Evolutionary conservation across 1,140 invertebrate species (phyloP).

Genomic region (Mesaphorura yosii): DNA sequence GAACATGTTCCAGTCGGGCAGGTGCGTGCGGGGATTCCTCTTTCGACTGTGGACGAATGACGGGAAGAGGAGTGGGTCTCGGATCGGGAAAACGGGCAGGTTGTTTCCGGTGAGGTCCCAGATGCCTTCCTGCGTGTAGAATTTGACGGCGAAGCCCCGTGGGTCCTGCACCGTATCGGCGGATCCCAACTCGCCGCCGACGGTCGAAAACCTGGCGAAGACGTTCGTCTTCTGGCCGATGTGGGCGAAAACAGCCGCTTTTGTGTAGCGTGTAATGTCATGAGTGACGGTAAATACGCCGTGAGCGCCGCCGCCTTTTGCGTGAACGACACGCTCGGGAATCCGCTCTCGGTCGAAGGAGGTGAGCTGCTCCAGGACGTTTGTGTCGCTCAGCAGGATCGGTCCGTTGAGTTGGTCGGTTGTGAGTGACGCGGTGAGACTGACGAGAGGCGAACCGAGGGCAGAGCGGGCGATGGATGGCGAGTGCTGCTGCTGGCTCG

Average conservation of each 20-base stretch:
- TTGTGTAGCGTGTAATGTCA: constrained; percentile 72
- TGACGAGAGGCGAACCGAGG: constrained; percentile 47
- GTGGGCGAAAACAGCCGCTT: constrained; percentile 65
- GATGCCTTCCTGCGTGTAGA: constrained; percentile 45
- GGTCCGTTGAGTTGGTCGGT: constrained; percentile 82
- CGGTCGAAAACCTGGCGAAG: constrained; percentile 49
- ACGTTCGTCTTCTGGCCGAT: constrained; percentile 51
- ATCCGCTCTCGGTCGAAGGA: constrained; percentile 86
- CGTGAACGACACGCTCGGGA: constrained; percentile 93
- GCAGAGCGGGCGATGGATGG: constrained; percentile 32
- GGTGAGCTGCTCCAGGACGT: constrained; percentile 72
- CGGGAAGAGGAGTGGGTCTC: constrained; percentile 44
- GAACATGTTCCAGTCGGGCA: constrained; percentile 50
- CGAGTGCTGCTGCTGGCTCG: background rate
- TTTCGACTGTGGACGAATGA: constrained; percentile 39
- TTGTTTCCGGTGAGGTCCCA: constrained; percentile 47
- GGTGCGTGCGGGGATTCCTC: constrained; percentile 58
- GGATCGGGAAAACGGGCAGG: constrained; percentile 48
- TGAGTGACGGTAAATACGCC: constrained; percentile 92
- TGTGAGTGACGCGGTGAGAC: constrained; percentile 45
- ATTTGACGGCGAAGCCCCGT: constrained; percentile 46
- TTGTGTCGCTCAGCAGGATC: constrained; percentile 69
- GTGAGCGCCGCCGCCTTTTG: constrained; percentile 64
- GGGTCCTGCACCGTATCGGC: constrained; percentile 37
- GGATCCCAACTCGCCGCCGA: constrained; percentile 49